Base-by-base conservation (phyloP, 30 jellyfish, hydroid and myxozoan genomes). In the Hydractinia echinata region DNA sequence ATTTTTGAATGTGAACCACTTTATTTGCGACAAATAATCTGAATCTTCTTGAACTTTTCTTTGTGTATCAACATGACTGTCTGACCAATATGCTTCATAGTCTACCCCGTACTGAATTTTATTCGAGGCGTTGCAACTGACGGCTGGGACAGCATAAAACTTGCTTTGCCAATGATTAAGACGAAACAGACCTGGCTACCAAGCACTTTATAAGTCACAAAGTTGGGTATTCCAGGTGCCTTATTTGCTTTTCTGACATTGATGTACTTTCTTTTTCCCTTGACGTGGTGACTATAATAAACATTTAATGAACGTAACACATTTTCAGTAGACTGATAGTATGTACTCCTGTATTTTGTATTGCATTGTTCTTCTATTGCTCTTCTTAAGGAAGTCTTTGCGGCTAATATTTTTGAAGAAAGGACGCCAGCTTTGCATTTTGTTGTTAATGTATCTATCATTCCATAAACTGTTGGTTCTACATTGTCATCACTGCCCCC, bases 261-360 rank as follows among this genome's bases (percentile, higher is more conserved):
- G 68, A 56, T 56, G 68, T 56, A 56, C 10, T 56, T 56, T 56
- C 68, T 56, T n/a, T 56, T 56, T 56, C 68, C 68, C 68, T 9
- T 56, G n/a, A 56, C 68, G n/a, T 56, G 68, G 68, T 56, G 68
- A 56, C 68, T 56, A n/a, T 56, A 56, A 56, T 56, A 56, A n/a
- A 56, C 68, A 56, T 56, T 56, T 56, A 56, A 56, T 56, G 68
- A 56, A n/a, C 68, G 68, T n/a, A 56, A 56, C n/a, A 58, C 69
- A 58, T 58, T 58, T 58, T 58, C 69, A 58, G 69, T 11, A 58
- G 69, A 58, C 18, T 58, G 15, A 16, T 58, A 58, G 19, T 58
- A 58, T 58, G 15, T 58, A 11, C 69, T 58, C 69, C 3, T 58
- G 19, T 58, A 58, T 58, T 58, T 56, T 16, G 1, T 58, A 16